Percentiles rank a stretch among this genome's conserved stretches.
phyloP scores from a whole-genome alignment of 2,113 vertebrate species.

The Crotalus viridis region DNA sequence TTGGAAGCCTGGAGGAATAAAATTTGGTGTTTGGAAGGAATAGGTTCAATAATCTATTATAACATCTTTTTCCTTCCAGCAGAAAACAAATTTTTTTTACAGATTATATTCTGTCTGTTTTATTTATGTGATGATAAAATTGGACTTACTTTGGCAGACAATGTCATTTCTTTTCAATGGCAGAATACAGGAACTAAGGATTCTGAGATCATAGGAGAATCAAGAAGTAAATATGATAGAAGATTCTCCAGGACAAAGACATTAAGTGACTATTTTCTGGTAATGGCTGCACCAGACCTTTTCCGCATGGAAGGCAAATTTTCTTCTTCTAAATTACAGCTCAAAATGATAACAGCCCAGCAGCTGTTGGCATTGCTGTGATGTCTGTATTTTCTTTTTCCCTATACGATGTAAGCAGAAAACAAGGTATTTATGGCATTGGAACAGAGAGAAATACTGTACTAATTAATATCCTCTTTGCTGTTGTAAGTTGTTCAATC shows the following conservation, averaged over 20 bases:
- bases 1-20: background rate
- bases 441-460: background rate
- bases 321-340: background rate
- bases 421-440: background rate
- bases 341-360: background rate
- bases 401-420: background rate
- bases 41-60: background rate
- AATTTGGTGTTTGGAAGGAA: background rate
- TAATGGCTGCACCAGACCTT: background rate
- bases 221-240: background rate
- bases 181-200: background rate
- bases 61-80: background rate
- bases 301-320: background rate
- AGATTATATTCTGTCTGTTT: background rate
- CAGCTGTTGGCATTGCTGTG: background rate
- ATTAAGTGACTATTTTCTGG: background rate
- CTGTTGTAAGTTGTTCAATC: background rate
- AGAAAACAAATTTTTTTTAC: background rate
- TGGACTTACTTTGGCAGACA: background rate
- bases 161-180: background rate
- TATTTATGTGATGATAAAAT: background rate
- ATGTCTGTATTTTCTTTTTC: background rate
- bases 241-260: background rate
- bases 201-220: background rate
- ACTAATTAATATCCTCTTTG: background rate